Percentiles rank a stretch among this genome's conserved stretches.
phyloP scores from a whole-genome alignment of 1,140 invertebrate species.

The Ruditapes philippinarum region DNA sequence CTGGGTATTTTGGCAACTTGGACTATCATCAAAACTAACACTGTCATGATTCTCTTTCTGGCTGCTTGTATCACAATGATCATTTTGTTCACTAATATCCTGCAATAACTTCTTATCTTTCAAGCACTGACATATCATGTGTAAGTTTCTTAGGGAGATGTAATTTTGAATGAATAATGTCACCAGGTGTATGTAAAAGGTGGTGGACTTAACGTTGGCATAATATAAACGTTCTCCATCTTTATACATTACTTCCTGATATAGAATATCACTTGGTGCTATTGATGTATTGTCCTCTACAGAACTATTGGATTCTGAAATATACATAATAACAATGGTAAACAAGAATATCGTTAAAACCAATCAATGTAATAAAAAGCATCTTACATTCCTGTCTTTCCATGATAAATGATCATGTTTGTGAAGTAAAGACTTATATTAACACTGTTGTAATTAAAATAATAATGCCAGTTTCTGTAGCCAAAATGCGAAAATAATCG shows the following conservation, averaged over 20 bases:
- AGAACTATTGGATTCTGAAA: constrained; percentile 10
- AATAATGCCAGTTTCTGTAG: no score
- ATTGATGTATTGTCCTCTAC: background rate
- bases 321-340: no score
- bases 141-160: constrained; percentile 7
- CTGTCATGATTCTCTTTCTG: background rate
- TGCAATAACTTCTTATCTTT: background rate
- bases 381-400: no score
- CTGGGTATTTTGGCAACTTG: background rate
- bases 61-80: background rate
- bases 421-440: no score
- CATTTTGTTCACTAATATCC: background rate
- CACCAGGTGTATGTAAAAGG: constrained; percentile 6
- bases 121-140: background rate
- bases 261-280: background rate
- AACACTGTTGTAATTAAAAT: no score
- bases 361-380: no score
- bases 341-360: background rate
- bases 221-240: constrained; percentile 23
- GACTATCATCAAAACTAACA: background rate
- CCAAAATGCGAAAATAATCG: no score
- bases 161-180: constrained; percentile 1
- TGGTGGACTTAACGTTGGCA: background rate
- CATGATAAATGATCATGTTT: no score
- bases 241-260: background rate